Base-by-base conservation (phyloP, 2,113 vertebrate species). In the Puma concolor region DNA sequence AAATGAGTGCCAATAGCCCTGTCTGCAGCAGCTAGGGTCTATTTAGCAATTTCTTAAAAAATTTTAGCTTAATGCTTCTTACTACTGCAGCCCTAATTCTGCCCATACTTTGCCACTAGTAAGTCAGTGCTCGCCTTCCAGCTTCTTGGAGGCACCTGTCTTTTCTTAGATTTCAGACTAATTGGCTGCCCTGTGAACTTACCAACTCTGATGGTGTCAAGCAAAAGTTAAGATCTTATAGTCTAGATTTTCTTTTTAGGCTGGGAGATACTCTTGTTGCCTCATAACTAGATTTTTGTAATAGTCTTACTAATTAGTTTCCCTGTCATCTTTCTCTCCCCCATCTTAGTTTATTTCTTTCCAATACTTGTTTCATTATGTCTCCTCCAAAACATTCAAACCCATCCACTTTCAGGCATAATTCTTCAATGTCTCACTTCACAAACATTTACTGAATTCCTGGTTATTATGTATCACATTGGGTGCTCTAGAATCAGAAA, bases 241-340 rank as follows among this genome's bases (percentile, higher is more conserved):
- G 44, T 74, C 44, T 76, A 6, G 16, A 48, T 85, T 41, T 74
- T 76, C 66, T 76, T 76, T 6, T 83, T 93, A 93, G 38, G 17
- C 14, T 67, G 3, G 25, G 19, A 38, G 27, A 67, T 87, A 64
- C 17, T 67, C 7, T 88, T 67, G 69, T 76, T 77, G 71, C 31
- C 57, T 77, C 19, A 69, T 29, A 67, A 84, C 19, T 69, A 74
- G 60, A 77, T 83, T 77, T 83, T 96, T 93, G 7, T 50, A 89
- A 19, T 64, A 64, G 48, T 76, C 91, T 63, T 63, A 80, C 27
- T 69, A 88, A 60, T 93, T 67, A 83, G 31, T 93, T 96, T 96
- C 21, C 67, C 17, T 93, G 41, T 81, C 41, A 81, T 77, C 44
- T 44, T 85, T 71, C 19, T 81, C 17, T 82, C 41, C 87, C 27